These are phyloP conservation scores for Pampus argenteus DNA, from an alignment of 2,797 vertebrate genomes.

Conservation along the genomic window DNA sequence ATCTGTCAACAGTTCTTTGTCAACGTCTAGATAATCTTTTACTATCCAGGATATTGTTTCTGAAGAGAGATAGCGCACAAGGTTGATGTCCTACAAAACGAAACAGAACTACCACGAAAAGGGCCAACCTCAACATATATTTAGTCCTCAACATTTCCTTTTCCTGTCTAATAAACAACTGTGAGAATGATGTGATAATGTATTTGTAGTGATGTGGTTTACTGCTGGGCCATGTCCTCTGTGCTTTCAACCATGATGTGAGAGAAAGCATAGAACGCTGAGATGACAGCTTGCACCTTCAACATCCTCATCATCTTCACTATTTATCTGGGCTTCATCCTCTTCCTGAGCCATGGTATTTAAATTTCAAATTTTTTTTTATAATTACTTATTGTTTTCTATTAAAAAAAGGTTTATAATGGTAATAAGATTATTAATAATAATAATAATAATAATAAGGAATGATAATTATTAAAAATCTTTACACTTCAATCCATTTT, in stretches of 20 bases:
- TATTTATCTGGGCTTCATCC: neutral
- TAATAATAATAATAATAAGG: neutral
- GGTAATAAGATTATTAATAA: neutral
- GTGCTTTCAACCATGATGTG: too few relatives aligned
- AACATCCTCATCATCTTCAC: slow-evolving; percentile 11
- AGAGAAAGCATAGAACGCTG: neutral
- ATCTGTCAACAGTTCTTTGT: neutral
- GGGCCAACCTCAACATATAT: too few relatives aligned
- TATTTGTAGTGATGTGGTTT: too few relatives aligned
- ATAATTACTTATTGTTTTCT: neutral
- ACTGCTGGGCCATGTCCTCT: too few relatives aligned
- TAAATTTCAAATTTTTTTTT: neutral
- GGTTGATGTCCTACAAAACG: too few relatives aligned
- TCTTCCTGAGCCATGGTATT: slow-evolving; percentile 26
- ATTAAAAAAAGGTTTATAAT: neutral
- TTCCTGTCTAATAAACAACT: slow-evolving; percentile 17
- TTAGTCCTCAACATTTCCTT: neutral
- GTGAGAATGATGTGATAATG: too few relatives aligned
- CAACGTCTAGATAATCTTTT: too few relatives aligned
- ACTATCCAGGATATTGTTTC: too few relatives aligned
- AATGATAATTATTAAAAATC: neutral
- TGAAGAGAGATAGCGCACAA: too few relatives aligned
- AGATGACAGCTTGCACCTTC: slow-evolving; percentile 19
- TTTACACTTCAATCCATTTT: neutral
- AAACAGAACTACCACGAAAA: too few relatives aligned